phyloP scores from a whole-genome alignment of 2,888 invertebrate genomes.

The Diaprepes abbreviatus region DNA sequence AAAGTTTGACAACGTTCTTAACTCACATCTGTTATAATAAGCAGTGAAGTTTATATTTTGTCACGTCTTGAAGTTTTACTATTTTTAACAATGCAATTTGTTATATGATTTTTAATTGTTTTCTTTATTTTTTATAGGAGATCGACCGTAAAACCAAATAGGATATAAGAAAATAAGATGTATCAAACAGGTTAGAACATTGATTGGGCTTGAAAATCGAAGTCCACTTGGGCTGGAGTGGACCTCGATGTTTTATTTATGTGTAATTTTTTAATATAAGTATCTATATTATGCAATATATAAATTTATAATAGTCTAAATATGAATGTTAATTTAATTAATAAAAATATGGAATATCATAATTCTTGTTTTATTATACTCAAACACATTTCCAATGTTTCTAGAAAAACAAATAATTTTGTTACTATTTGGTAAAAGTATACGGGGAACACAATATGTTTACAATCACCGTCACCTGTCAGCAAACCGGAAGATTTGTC shows the following conservation, averaged over 20 bases:
- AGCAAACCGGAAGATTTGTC: no score
- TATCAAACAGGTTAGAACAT: slow-evolving; percentile 1
- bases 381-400: no score
- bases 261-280: slow-evolving; percentile 13
- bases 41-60: no score
- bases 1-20: no score
- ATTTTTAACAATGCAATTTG: no score
- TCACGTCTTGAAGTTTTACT: no score
- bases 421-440: no score
- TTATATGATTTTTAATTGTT: not conserved
- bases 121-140: slow-evolving; percentile 12
- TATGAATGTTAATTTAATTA: slow-evolving; percentile 25
- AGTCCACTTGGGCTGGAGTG: slow-evolving; percentile 38
- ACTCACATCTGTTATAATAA: no score
- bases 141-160: slow-evolving; percentile 31
- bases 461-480: no score
- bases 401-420: no score
- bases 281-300: not conserved
- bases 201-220: slow-evolving; percentile 6
- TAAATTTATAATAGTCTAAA: slow-evolving; percentile 14
- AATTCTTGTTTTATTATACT: not conserved
- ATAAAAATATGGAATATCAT: slow-evolving; percentile 16
- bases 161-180: slow-evolving; percentile 23
- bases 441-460: no score
- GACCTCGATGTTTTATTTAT: slow-evolving; percentile 16